A percentile compares a stretch with the other conserved stretches of the same genome.
Evolutionary conservation across 2,888 invertebrate genomes (phyloP).

Genomic region (Cecidostiba fungosa): DNA sequence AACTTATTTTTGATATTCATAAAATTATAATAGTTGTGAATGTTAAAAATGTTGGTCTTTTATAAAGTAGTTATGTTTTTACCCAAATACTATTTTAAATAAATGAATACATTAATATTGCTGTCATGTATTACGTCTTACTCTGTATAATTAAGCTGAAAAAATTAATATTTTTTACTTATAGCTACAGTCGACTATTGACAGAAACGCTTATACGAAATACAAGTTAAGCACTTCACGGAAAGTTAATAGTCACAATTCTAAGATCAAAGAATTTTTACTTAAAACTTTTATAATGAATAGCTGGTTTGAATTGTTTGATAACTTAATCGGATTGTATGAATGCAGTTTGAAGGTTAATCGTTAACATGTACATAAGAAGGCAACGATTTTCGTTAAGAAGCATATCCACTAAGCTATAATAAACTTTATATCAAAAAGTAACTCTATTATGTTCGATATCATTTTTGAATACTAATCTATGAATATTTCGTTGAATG

Average conservation of each 20-base stretch:
- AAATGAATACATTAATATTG: not conserved
- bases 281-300: not conserved
- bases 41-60: not conserved
- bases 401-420: no score
- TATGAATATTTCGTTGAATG: not conserved
- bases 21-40: not conserved
- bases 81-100: constrained; percentile 11
- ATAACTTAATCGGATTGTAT: not conserved
- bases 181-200: no score
- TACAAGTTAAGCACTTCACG: not conserved
- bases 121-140: not conserved
- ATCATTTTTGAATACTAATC: not conserved
- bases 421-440: not conserved
- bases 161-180: no score
- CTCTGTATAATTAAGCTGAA: no score
- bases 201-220: no score
- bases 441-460: not conserved
- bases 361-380: not conserved
- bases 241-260: not conserved
- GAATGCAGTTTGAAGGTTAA: not conserved
- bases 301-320: not conserved
- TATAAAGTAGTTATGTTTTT: not conserved
- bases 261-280: not conserved
- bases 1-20: no score
- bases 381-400: not conserved